These are phyloP conservation scores for Alitta virens DNA, from an alignment of 2,888 invertebrate genomes.

Conservation along the genomic window DNA sequence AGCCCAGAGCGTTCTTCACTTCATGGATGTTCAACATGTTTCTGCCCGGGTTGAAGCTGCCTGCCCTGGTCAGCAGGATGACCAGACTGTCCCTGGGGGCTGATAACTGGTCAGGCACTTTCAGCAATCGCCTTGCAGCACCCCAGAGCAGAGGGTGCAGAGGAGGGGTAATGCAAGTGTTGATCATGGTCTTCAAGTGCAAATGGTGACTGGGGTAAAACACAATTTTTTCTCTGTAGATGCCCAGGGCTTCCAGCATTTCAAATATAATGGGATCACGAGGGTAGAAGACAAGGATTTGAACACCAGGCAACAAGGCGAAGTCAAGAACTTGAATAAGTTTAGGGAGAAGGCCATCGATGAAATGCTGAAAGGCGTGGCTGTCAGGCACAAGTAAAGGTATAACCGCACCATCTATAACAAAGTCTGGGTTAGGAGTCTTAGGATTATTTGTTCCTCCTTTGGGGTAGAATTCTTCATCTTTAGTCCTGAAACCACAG, in stretches of 20 bases:
- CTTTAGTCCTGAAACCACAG: no score
- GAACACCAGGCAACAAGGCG: constrained; percentile 1
- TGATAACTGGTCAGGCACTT: not conserved
- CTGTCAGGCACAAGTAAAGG: constrained; percentile 21
- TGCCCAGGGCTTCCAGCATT: constrained; percentile 11
- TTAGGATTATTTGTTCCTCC: no score
- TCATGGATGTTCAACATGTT: constrained; percentile 10
- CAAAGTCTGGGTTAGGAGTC: no score
- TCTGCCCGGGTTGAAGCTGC: constrained; percentile 12
- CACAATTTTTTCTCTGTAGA: constrained; percentile 7
- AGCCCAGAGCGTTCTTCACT: constrained; percentile 6
- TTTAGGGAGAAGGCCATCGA: constrained; percentile 27
- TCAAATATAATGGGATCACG: constrained; percentile 14
- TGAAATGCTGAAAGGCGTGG: constrained; percentile 24
- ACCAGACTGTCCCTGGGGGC: not conserved
- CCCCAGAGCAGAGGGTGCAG: constrained; percentile 17
- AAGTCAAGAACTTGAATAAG: constrained; percentile 16
- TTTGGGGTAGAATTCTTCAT: no score
- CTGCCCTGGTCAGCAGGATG: constrained; percentile 12
- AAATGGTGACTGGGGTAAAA: not conserved
- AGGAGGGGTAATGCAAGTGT: constrained; percentile 19
- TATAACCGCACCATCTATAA: not conserved
- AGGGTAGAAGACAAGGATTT: constrained; percentile 11
- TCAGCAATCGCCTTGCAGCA: constrained; percentile 2
- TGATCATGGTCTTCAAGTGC: constrained; percentile 1